phyloP scores from a whole-genome alignment of 2,888 invertebrate genomes.

The Ochropleura leucogaster region DNA sequence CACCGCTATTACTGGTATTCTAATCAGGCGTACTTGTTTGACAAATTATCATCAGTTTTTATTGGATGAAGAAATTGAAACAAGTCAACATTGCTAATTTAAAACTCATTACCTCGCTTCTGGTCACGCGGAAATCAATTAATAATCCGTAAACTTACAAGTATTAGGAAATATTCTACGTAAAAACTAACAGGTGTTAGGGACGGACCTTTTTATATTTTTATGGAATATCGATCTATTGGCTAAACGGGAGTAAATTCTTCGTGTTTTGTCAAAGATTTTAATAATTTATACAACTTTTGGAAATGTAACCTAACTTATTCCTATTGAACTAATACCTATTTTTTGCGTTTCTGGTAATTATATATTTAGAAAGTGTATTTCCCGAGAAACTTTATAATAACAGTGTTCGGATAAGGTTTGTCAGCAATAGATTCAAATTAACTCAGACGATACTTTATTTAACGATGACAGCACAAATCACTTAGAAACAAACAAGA shows the following conservation, averaged over 20 bases:
- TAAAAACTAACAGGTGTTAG: conserved; percentile 56
- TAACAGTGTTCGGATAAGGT: not conserved
- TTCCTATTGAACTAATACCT: too few species aligned
- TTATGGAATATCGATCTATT: not conserved
- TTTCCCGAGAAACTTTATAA: too few species aligned
- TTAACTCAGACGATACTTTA: conserved; percentile 6
- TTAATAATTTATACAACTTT: not conserved
- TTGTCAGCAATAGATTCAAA: not conserved
- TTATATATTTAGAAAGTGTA: not conserved
- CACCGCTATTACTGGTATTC: conserved; percentile 55
- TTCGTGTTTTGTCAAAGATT: not conserved
- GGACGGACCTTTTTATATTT: conserved; percentile 26
- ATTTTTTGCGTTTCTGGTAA: not conserved
- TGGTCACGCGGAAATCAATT: conserved; percentile 61
- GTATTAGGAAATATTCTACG: conserved; percentile 53
- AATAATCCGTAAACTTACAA: conserved; percentile 61
- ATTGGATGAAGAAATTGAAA: conserved; percentile 64
- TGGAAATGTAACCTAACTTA: not conserved
- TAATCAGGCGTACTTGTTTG: conserved; percentile 65
- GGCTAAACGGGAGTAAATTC: not conserved
- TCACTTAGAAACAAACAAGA: not conserved
- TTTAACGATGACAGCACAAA: conserved; percentile 3
- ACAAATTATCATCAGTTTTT: conserved; percentile 65
- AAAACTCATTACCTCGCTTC: conserved; percentile 63
- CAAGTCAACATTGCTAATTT: conserved; percentile 61